Base-by-base conservation (phyloP, 37 sponge, comb jelly and placozoan species). In the Beroe ovata region DNA sequence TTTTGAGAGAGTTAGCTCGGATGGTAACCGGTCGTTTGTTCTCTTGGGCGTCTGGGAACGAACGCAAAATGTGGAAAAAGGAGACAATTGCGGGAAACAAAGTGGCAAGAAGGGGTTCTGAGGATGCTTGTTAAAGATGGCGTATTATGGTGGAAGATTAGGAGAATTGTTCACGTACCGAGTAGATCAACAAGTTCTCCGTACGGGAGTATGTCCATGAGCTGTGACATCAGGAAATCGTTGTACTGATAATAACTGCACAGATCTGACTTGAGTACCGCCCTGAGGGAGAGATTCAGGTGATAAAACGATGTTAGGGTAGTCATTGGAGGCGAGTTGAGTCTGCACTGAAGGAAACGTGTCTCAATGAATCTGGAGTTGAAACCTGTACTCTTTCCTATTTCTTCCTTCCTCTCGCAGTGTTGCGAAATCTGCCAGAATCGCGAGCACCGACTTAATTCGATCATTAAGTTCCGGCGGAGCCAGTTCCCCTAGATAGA, bases 1-100 rank as follows among this genome's bases (percentile, higher is more conserved):
- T 94, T 61, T 95, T 95, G 54, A 98, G 92, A 0, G 96, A 92
- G 93, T 98, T 98, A 8, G 96, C 93, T 30, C 99, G 92, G 29
- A 98, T 95, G 22, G 96, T 96, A 34, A 98, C 93, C 20, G 99
- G 99, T 59, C 99, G 89, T 42, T 72, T 90, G 30, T 91, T 92
- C 88, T 98, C 99, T 88, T 94, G 92, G 19, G 99, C 99, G 64
- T 98, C 99, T 23, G n/a, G 11, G n/a, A 21, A n/a, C 63, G 8
- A 21, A 47, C 11, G 54, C 6, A 72, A 72, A 40, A 39, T 23
- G 47, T 21, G 38, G 38, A 40, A 72, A 72, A 16, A 72, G 42
- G 26, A 14, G 16, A 72, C 38, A 64, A n/a, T n/a, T 47, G 11
- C 11, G 54, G 11, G 54, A 47, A 47, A 47, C 11, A 16, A 47